A percentile compares a stretch with the other conserved stretches of the same genome.
Evolutionary conservation across 2,888 invertebrate genomes (phyloP).

Genomic region (Ischnura elegans): DNA sequence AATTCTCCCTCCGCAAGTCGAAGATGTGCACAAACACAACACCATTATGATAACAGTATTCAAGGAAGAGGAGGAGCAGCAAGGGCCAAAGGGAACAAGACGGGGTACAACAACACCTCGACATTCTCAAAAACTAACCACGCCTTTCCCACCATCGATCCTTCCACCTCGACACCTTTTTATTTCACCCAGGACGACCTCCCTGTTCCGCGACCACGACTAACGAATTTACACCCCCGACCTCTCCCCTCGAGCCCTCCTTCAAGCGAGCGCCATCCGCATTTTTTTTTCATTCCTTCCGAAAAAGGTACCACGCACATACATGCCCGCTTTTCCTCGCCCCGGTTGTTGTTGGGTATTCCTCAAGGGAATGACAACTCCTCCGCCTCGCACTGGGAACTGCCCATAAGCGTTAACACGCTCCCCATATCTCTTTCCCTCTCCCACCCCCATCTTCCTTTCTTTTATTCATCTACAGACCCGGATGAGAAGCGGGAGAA

Average conservation of each 20-base stretch:
- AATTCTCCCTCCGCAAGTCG: no score
- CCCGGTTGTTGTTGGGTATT: conserved; percentile 28
- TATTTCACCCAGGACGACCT: neutral
- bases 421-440: neutral
- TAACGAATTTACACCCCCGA: neutral
- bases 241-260: neutral
- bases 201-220: neutral
- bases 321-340: neutral
- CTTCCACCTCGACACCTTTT: neutral
- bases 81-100: no score
- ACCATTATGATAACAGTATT: no score
- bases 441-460: neutral
- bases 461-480: neutral
- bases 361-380: conserved; percentile 53
- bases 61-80: no score
- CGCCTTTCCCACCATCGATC: neutral
- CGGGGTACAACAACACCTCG: neutral
- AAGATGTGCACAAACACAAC: no score
- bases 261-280: neutral
- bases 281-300: neutral
- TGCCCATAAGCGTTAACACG: conserved; percentile 58
- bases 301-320: neutral
- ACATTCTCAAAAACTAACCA: neutral
- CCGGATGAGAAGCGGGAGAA: conserved; percentile 36
- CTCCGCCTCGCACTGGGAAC: neutral